These are phyloP conservation scores for Samia ricini DNA, from an alignment of 1,140 invertebrate species.

Conservation along the genomic window DNA sequence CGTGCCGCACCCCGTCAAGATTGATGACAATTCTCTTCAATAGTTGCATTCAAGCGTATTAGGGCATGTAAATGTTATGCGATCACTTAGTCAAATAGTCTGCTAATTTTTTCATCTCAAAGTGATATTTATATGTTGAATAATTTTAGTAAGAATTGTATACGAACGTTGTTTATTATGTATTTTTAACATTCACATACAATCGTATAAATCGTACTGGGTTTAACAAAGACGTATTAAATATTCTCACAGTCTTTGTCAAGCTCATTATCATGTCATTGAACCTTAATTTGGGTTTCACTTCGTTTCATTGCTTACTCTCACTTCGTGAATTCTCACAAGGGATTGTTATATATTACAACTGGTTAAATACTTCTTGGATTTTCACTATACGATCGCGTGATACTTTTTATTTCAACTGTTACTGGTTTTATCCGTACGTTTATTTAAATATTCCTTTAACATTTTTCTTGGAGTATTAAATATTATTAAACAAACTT, in stretches of 20 bases:
- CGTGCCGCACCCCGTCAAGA: constrained; percentile 54
- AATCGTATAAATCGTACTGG: constrained; percentile 19
- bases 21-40: constrained; percentile 59
- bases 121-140: background rate
- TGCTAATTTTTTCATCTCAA: constrained; percentile 32
- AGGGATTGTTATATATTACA: background rate
- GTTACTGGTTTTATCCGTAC: background rate
- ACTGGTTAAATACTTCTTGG: constrained; percentile 1
- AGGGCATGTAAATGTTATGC: constrained; percentile 72
- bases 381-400: background rate
- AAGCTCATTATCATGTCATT: constrained; percentile 40
- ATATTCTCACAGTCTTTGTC: constrained; percentile 37
- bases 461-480: too few species aligned
- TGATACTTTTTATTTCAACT: background rate
- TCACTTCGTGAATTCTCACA: constrained; percentile 24
- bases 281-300: constrained; percentile 40
- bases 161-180: background rate
- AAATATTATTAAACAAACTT: too few species aligned
- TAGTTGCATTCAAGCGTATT: constrained; percentile 61
- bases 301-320: constrained; percentile 39
- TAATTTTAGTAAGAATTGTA: background rate
- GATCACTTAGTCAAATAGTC: constrained; percentile 65
- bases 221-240: constrained; percentile 8
- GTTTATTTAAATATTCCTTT: too few species aligned
- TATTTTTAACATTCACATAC: constrained; percentile 20